Evolutionary conservation across 1,140 invertebrate genomes (phyloP), one percentile per base, ranked within the genome.

Genomic region (Zaprionus gabonicus): DNA sequence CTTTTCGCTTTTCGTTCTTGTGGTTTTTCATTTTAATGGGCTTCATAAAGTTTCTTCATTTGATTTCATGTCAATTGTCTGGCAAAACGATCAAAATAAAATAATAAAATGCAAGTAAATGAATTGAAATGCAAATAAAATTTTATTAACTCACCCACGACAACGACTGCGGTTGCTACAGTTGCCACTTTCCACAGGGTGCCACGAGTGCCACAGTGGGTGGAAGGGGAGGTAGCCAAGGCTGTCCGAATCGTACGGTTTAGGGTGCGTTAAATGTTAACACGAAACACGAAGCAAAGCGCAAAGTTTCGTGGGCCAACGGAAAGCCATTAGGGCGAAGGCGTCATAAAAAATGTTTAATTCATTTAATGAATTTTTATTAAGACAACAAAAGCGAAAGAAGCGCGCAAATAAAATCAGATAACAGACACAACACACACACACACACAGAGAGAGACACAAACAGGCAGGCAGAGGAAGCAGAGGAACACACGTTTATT

Each of bases 71-170:
- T 82, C 83, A 87, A 80, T 86, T 87, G 81, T 71, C 55, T 59
- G 12, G 53, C 59, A 66, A 76, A 84, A 73, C 78, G 83, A 77
- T 73, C 76, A 31, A 80, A 87, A 86, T 87, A 86, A 85, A 86
- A 82, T 85, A 84, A 85, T 87, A 85, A 86, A 87, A 86, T 67
- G 76, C 82, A 77, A 82, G 76, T 76, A 87, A 86, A 80, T 87
- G 82, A 86, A 86, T 87, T 82, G 72, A 86, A 87, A 80, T 72
- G 83, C 72, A 87, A 82, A 87, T 82, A 86, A 82, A 87, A 82
- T 86, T 87, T 86, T 87, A 86, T 82, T 53, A 82, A 85, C 82
- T 80, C 78, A 28, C 67, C 44, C 51, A 58, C 56, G 65, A 51
- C n/a, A 34, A 58, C 49, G 41, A 58, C 57, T 75, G 72, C 23